Percentiles rank a stretch among this genome's conserved stretches.
Conservation (phyloP, 2,888 invertebrate genomes). For the Caenorhabditis becei region DNA sequence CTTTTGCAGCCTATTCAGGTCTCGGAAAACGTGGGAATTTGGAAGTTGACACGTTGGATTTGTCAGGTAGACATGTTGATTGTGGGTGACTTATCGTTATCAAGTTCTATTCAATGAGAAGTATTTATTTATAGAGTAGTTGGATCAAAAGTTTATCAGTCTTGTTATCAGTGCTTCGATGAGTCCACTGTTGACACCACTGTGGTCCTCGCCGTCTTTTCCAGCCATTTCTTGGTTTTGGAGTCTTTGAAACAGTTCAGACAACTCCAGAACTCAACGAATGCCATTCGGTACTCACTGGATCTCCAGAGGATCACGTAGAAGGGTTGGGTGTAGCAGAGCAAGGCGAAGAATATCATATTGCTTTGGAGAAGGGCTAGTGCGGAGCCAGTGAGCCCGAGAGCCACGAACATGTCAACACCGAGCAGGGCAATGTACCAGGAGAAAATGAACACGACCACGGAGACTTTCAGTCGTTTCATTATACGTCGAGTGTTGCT, state of each 20-base stretch:
- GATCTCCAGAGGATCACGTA: constrained; percentile 57
- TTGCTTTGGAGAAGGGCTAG: constrained; percentile 42
- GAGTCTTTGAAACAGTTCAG: constrained; percentile 21
- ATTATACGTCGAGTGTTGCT: constrained; percentile 41
- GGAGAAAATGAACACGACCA: constrained; percentile 39
- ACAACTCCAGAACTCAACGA: constrained; percentile 37
- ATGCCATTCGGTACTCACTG: constrained; percentile 52
- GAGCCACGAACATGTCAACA: constrained; percentile 30
- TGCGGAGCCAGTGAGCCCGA: constrained; percentile 31
- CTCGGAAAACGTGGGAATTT: no score
- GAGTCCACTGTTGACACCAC: constrained; percentile 27
- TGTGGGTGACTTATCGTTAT: no score
- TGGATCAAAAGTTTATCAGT: no score
- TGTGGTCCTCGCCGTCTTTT: constrained; percentile 21
- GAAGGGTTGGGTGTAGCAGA: constrained; percentile 52
- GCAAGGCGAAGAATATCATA: constrained; percentile 55
- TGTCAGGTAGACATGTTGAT: no score
- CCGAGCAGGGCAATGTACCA: constrained; percentile 49
- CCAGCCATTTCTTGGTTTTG: constrained; percentile 14
- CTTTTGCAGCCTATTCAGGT: no score
- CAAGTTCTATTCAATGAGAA: no score
- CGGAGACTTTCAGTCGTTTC: constrained; percentile 38
- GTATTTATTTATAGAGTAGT: no score
- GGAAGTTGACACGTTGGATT: no score
- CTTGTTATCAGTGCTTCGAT: constrained; percentile 1